These are phyloP conservation scores for Chironomus tepperi DNA, from an alignment of 1,140 invertebrate species.

Conservation along the genomic window DNA sequence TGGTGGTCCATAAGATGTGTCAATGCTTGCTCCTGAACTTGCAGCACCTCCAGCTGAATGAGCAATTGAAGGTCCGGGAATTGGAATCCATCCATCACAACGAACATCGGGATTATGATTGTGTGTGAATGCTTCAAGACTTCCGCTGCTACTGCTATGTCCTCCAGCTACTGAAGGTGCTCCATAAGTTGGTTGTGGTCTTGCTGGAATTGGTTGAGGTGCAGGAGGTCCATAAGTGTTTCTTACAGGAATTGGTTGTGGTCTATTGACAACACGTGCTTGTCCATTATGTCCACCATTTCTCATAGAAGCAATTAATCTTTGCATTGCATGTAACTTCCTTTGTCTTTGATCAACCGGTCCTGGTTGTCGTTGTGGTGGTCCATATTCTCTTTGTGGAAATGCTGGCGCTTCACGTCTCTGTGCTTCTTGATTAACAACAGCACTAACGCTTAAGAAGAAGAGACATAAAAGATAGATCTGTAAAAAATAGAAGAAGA, in stretches of 20 bases:
- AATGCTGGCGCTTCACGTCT: not conserved
- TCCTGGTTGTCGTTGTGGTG: not conserved
- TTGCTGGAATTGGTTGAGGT: not conserved
- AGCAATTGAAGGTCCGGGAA: not conserved
- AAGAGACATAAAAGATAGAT: not conserved
- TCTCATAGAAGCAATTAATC: not conserved
- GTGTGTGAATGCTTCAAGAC: not conserved
- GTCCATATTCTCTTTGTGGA: conserved; percentile 4
- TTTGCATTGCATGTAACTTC: not conserved
- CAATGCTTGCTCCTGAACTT: not conserved
- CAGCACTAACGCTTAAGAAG: not conserved
- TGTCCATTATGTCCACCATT: not conserved
- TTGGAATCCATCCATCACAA: conserved; percentile 15
- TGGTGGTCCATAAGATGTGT: not conserved
- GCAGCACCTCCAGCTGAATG: not conserved
- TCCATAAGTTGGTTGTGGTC: not conserved
- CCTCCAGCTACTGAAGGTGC: not conserved
- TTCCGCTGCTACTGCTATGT: not conserved
- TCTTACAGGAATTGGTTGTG: not conserved
- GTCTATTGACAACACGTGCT: not conserved
- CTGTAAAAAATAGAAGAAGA: not conserved
- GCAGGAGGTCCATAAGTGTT: not conserved
- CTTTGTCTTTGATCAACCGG: not conserved
- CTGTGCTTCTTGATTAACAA: conserved; percentile 21
- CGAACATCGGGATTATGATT: not conserved